A percentile compares a stretch with the other conserved stretches of the same genome.
These are phyloP conservation scores for Tanypteryx hageni DNA, from an alignment of 2,888 invertebrate species.

Conservation along the genomic window DNA sequence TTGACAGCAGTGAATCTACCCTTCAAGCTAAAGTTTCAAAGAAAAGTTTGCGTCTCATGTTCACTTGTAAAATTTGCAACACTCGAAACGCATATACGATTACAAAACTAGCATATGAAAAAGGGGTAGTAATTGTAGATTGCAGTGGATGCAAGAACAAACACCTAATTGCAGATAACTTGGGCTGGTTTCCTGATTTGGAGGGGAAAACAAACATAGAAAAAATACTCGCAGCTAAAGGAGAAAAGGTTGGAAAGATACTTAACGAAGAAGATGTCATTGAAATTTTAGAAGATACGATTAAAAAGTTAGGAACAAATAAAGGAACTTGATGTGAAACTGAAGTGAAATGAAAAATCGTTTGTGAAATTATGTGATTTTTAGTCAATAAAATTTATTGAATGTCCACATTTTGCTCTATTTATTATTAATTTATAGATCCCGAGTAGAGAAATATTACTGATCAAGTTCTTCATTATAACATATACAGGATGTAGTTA, in stretches of 20 bases:
- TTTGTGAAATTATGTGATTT: not conserved
- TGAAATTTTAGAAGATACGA: conserved; percentile 36
- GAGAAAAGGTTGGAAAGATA: conserved; percentile 82
- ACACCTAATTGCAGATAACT: conserved; percentile 97
- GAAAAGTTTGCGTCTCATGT: conserved; percentile 83
- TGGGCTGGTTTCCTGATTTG: conserved; percentile 94
- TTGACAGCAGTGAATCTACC: not conserved
- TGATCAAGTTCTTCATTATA: too few species aligned
- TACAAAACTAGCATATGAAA: conserved; percentile 89
- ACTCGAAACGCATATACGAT: conserved; percentile 87
- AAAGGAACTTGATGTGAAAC: not conserved
- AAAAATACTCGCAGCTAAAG: conserved; percentile 90
- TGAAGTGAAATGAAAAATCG: too few species aligned
- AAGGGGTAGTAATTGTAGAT: conserved; percentile 94
- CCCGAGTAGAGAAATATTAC: too few species aligned
- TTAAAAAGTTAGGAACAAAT: not conserved
- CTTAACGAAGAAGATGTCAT: conserved; percentile 16
- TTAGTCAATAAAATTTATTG: not conserved
- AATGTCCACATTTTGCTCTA: not conserved
- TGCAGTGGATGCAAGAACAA: conserved; percentile 92
- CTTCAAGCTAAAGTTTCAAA: not conserved
- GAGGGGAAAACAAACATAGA: conserved; percentile 90
- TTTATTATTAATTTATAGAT: not conserved
- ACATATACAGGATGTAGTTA: too few species aligned
- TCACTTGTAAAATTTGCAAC: conserved; percentile 93